Evolutionary conservation across 37 sponge, comb jelly and placozoan genomes (phyloP).

Genomic region (Hormiphora californensis): DNA sequence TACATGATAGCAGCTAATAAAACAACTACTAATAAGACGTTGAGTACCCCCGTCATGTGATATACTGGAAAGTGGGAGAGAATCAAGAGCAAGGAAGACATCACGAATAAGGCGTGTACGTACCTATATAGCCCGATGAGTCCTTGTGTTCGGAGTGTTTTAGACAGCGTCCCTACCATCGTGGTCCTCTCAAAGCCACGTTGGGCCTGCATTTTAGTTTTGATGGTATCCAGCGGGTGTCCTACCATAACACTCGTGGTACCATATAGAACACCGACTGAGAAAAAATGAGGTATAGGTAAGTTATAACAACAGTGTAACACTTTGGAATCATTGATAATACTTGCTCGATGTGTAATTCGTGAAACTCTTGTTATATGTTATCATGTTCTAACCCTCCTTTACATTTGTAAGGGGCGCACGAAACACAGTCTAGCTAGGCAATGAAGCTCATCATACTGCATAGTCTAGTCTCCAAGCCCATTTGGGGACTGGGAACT

Average conservation of each 20-base stretch:
- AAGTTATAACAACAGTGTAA: too few relatives aligned
- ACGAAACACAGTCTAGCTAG: not conserved
- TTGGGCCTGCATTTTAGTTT: constrained; percentile 99
- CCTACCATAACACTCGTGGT: constrained; percentile 94
- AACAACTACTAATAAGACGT: too few relatives aligned
- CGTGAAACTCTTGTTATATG: too few relatives aligned
- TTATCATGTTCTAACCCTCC: too few relatives aligned
- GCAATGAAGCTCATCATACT: not conserved
- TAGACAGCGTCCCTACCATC: constrained; percentile 60
- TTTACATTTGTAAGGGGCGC: too few relatives aligned
- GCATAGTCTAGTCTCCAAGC: too few relatives aligned
- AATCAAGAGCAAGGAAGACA: not conserved
- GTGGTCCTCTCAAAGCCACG: constrained; percentile 72
- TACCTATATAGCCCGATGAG: constrained; percentile 77
- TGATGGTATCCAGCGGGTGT: constrained; percentile 96
- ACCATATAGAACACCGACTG: constrained; percentile 94
- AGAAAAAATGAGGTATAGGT: not conserved
- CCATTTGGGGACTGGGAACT: not conserved
- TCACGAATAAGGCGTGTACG: not conserved
- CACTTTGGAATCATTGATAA: too few relatives aligned
- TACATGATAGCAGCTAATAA: too few relatives aligned
- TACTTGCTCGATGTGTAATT: too few relatives aligned
- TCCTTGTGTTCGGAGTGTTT: constrained; percentile 72
- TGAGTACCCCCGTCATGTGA: too few relatives aligned
- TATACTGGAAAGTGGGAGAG: too few relatives aligned